phyloP scores from a whole-genome alignment of 2,113 vertebrate genomes.

The Brachionichthys hirsutus region DNA sequence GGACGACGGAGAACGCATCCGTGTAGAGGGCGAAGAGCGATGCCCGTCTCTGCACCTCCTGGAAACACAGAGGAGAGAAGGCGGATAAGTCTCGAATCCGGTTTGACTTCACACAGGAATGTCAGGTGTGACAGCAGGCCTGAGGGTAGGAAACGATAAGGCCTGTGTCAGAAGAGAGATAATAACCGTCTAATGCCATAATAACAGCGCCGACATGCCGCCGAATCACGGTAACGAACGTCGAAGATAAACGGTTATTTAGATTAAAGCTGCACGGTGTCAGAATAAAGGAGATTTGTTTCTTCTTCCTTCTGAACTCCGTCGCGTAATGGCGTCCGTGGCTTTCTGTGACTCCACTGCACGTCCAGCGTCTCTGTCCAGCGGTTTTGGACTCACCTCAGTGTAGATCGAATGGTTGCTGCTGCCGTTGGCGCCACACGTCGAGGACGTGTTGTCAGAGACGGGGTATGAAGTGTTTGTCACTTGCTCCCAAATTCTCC shows the following conservation, averaged over 20 bases:
- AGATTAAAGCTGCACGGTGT: too few species aligned
- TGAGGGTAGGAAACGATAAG: too few species aligned
- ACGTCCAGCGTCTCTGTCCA: neutral
- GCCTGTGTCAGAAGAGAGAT: too few species aligned
- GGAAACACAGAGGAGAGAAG: slow-evolving; percentile 29
- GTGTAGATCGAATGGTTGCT: slow-evolving; percentile 58
- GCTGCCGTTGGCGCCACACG: slow-evolving; percentile 66
- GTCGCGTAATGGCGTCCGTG: too few species aligned
- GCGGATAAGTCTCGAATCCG: neutral
- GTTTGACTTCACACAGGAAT: too few species aligned
- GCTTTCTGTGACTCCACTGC: neutral
- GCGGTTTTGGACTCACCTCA: slow-evolving; percentile 49
- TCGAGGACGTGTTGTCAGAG: slow-evolving; percentile 69
- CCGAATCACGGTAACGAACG: too few species aligned
- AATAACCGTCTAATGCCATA: too few species aligned
- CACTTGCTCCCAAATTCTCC: slow-evolving; percentile 83
- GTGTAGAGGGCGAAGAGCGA: slow-evolving; percentile 86
- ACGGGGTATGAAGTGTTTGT: slow-evolving; percentile 80
- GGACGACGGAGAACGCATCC: slow-evolving; percentile 82
- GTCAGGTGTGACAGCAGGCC: too few species aligned
- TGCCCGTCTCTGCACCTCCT: slow-evolving; percentile 88
- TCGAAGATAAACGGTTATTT: too few species aligned
- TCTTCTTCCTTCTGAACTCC: too few species aligned
- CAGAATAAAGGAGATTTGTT: too few species aligned
- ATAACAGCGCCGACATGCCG: too few species aligned